Evolutionary conservation across 2,113 vertebrate species (phyloP), one percentile per base, ranked within the genome.

Genomic region (Campylorhamphus procurvoides): DNA sequence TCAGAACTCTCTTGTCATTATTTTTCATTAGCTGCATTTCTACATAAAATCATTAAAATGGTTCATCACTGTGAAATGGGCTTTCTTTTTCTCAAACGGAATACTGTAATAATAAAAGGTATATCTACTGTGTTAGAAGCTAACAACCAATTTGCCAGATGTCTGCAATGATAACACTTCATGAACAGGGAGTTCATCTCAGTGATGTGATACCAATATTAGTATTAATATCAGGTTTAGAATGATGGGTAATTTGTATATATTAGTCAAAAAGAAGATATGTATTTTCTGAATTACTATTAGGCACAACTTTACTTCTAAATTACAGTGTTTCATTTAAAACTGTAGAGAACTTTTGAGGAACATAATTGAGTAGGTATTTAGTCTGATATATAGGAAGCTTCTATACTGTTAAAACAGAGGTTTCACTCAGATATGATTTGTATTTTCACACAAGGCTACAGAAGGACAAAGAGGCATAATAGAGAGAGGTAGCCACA

Each of bases 111-210:
- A 97, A 95, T 96, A 96, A 97, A 97, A 97, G 69, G 62, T 89
- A 84, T 93, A 97, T 95, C 63, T 94, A 20, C 84, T 94, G 52
- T 93, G 66, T 95, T 93, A 97, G 95, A 97, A 96, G 95, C 97
- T 97, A 98, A 96, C 93, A 96, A 94, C 90, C 90, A 97, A 97
- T 97, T 97, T 97, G 91, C 92, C 94, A 97, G 88, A 97, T 97
- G 74, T 81, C 86, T 97, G 60, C 80, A 96, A 71, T 72, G 97
- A 97, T 96, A 96, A 95, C 94, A 76, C 72, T 96, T 97, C 86
- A 91, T 84, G 77, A 96, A 59, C 42, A n/a, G 27, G 46, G 80
- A 97, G 84, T 95, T 97, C 89, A 92, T 95, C 93, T 96, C 91
- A 49, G 79, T 92, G 79, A 67, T 89, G 92, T 92, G 91, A 96